Evolutionary conservation across 2,888 invertebrate species (phyloP).

Genomic region (Electrophaes corylata): DNA sequence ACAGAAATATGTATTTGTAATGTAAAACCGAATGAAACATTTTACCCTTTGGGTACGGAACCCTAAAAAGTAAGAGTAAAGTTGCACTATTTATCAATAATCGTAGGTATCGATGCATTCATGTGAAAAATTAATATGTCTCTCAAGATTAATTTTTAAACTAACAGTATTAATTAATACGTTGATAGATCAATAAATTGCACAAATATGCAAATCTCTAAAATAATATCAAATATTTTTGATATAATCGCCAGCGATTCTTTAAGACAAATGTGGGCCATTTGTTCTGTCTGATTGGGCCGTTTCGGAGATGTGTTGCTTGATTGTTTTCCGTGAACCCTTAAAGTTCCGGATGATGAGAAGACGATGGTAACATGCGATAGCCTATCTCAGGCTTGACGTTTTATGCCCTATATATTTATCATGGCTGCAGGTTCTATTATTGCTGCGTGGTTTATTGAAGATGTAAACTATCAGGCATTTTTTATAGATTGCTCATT

Average conservation of each 20-base stretch:
- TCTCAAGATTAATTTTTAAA: slow-evolving; percentile 5
- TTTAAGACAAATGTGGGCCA: slow-evolving; percentile 60
- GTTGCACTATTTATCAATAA: neutral
- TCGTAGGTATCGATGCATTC: neutral
- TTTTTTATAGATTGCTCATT: no score
- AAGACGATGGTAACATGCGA: slow-evolving; percentile 55
- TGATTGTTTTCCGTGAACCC: slow-evolving; percentile 80
- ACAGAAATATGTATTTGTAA: no score
- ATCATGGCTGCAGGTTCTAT: slow-evolving; percentile 17
- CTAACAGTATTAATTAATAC: slow-evolving; percentile 13
- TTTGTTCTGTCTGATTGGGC: slow-evolving; percentile 80
- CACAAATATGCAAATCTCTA: slow-evolving; percentile 20
- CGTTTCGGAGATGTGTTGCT: slow-evolving; percentile 65
- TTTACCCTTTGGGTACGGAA: no score
- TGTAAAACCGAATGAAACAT: no score
- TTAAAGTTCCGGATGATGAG: slow-evolving; percentile 62
- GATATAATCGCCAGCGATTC: slow-evolving; percentile 36
- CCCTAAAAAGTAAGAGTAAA: neutral
- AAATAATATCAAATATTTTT: neutral
- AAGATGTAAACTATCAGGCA: neutral
- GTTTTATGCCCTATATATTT: slow-evolving; percentile 44
- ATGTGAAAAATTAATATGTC: slow-evolving; percentile 21
- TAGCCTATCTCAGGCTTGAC: slow-evolving; percentile 64
- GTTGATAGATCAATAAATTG: slow-evolving; percentile 7
- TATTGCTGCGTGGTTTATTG: slow-evolving; percentile 14